A percentile compares a stretch with the other conserved stretches of the same genome.
Conservation (phyloP, 2,113 vertebrate genomes). For the Phyllostomus hastatus region DNA sequence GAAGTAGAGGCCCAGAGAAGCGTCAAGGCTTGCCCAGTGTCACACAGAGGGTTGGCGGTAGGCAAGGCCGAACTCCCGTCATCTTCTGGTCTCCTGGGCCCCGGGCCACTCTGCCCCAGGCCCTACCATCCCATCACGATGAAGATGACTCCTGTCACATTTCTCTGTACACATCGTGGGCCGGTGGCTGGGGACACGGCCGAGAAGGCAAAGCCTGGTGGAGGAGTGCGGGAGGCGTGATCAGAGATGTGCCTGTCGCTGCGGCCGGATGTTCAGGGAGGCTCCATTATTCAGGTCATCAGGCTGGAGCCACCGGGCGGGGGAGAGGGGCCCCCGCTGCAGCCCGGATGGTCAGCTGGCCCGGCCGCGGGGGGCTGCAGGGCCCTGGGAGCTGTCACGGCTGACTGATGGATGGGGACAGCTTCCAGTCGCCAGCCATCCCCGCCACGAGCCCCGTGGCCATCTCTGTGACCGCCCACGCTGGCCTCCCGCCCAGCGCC, state of each 20-base stretch:
- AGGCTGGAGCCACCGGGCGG: conserved; percentile 73
- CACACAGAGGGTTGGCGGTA: background rate
- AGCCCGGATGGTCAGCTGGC: conserved; percentile 90
- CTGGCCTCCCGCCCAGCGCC: conserved; percentile 77
- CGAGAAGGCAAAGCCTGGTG: background rate
- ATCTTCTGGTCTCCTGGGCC: background rate
- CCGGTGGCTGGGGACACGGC: background rate
- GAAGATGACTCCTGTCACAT: rapidly evolving
- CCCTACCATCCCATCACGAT: rapidly evolving
- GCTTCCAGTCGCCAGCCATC: conserved; percentile 84
- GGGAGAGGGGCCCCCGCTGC: conserved; percentile 74
- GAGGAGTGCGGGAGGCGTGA: background rate
- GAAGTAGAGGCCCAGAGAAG: background rate
- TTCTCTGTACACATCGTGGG: background rate
- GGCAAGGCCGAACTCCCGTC: background rate
- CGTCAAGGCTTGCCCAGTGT: background rate
- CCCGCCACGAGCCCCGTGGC: conserved; percentile 88
- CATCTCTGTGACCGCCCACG: conserved; percentile 84
- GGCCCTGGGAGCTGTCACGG: conserved; percentile 90
- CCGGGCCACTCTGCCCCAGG: rapidly evolving
- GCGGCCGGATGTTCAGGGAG: conserved; percentile 80
- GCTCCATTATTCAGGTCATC: conserved; percentile 91
- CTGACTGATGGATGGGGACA: conserved; percentile 96
- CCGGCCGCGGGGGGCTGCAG: conserved; percentile 80
- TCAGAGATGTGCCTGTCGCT: conserved; percentile 83